Evolutionary conservation across 2,888 invertebrate species (phyloP).

Genomic region (Caenorhabditis sp.): DNA sequence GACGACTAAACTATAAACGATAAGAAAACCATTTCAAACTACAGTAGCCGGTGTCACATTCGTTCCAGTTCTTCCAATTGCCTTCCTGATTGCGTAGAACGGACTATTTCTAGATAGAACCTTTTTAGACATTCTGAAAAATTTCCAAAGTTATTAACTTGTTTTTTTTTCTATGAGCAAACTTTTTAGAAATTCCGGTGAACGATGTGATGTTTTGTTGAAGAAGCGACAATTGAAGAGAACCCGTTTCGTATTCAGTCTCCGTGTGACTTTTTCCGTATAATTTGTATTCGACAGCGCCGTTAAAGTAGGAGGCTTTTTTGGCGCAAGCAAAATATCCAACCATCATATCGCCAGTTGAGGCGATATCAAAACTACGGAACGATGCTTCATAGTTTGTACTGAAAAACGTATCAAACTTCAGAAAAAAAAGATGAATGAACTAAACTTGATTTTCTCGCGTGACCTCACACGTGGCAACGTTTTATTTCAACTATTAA

Average conservation of each 20-base stretch:
- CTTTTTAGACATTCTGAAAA: neutral
- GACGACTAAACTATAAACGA: too few species aligned
- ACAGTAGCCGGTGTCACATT: neutral
- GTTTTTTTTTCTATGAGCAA: neutral
- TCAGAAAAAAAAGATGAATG: too few species aligned
- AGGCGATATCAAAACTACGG: conserved; percentile 25
- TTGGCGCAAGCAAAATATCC: conserved; percentile 30
- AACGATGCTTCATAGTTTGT: conserved; percentile 20
- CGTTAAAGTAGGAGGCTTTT: conserved; percentile 27
- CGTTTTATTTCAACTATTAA: too few species aligned
- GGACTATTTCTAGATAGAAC: neutral
- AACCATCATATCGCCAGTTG: conserved; percentile 22
- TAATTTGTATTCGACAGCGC: conserved; percentile 18
- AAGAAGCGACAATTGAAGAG: neutral
- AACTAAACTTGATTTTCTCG: too few species aligned
- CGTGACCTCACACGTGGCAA: too few species aligned
- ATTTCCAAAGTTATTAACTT: neutral
- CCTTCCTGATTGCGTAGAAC: neutral
- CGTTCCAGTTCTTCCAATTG: neutral
- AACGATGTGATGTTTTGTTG: neutral
- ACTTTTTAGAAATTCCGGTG: neutral
- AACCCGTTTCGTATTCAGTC: conserved; percentile 27
- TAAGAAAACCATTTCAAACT: too few species aligned
- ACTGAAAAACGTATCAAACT: too few species aligned
- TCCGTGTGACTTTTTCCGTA: conserved; percentile 19